Conservation (phyloP, 2,888 invertebrate species). For the Drosophila subsilvestris region DNA sequence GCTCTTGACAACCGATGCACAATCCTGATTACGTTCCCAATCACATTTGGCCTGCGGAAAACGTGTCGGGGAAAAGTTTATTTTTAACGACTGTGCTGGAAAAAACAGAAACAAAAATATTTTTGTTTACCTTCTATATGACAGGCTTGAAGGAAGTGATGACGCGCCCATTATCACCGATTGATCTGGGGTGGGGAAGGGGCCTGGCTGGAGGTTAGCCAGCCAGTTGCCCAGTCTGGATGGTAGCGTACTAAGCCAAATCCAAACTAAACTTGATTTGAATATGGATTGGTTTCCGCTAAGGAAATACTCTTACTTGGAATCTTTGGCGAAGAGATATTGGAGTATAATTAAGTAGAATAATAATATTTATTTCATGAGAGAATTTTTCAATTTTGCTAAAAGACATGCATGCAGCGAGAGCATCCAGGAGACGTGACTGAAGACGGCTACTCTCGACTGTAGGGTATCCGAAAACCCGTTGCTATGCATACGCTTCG, state of each 20-base stretch:
- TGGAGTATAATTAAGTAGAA: too few relatives aligned
- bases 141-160: slow-evolving; percentile 36
- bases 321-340: too few relatives aligned
- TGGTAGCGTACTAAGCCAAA: neutral
- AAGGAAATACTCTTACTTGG: neutral
- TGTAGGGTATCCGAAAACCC: neutral
- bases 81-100: slow-evolving; percentile 12
- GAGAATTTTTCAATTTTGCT: too few relatives aligned
- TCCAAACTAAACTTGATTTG: neutral
- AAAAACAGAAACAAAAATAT: slow-evolving; percentile 63
- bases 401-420: too few relatives aligned
- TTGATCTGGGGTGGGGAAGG: slow-evolving; percentile 25
- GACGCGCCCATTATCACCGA: slow-evolving; percentile 45
- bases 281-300: too few relatives aligned
- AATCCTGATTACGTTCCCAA: slow-evolving; percentile 8
- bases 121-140: slow-evolving; percentile 63
- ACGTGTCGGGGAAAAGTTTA: slow-evolving; percentile 9
- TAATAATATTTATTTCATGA: too few relatives aligned
- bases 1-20: slow-evolving; percentile 58
- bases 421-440: too few relatives aligned
- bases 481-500: slow-evolving; percentile 13
- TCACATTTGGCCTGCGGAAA: slow-evolving; percentile 33
- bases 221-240: neutral
- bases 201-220: neutral
- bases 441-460: too few relatives aligned